These are phyloP conservation scores for Lasius fuliginosus DNA, from an alignment of 2,888 invertebrate species.

Conservation along the genomic window DNA sequence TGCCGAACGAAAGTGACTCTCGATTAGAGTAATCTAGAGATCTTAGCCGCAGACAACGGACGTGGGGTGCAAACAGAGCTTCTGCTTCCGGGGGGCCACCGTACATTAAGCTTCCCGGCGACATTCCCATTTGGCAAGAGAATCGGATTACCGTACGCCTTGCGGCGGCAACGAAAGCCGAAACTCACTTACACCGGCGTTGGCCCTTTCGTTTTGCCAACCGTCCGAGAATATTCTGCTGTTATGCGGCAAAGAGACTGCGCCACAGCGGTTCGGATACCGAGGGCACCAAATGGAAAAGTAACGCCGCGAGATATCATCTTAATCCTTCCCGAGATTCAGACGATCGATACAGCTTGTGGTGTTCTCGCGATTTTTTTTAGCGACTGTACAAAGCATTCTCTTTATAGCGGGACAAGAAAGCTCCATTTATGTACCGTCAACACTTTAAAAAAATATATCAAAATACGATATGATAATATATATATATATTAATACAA, in stretches of 20 bases:
- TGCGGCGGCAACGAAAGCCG: constrained; percentile 62
- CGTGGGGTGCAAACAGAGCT: constrained; percentile 53
- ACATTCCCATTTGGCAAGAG: constrained; percentile 67
- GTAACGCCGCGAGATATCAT: background rate
- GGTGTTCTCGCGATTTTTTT: constrained; percentile 3
- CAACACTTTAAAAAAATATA: background rate
- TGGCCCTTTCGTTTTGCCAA: constrained; percentile 49
- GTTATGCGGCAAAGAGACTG: constrained; percentile 14
- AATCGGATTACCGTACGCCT: constrained; percentile 65
- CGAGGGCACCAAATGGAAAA: constrained; percentile 3
- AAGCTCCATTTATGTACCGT: background rate
- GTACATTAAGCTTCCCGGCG: constrained; percentile 61
- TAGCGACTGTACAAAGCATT: background rate
- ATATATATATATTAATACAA: background rate
- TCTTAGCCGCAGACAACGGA: constrained; percentile 47
- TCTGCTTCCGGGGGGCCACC: constrained; percentile 52
- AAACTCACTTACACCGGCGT: constrained; percentile 59
- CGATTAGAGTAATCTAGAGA: constrained; percentile 58
- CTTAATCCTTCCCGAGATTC: background rate
- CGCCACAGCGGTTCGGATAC: background rate
- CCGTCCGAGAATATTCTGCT: constrained; percentile 48
- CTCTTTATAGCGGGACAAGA: background rate
- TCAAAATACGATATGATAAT: background rate
- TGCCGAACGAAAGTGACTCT: constrained; percentile 56
- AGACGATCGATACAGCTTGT: background rate